Evolutionary conservation across 2,888 invertebrate genomes (phyloP).

Genomic region (Cryptocheilus praepositus): DNA sequence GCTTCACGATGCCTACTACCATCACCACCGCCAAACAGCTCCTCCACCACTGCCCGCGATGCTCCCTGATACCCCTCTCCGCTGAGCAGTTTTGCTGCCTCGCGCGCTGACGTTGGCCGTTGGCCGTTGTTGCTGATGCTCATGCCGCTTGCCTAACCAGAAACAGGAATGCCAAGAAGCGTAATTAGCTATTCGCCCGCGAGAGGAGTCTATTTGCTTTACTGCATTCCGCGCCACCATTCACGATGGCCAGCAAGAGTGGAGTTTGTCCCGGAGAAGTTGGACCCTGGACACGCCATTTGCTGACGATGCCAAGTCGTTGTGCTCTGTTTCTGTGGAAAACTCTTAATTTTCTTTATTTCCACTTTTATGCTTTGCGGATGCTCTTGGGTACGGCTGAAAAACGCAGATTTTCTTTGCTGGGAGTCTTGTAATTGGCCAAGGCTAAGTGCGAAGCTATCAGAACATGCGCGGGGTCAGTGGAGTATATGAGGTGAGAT

Average conservation of each 20-base stretch:
- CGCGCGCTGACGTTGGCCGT: constrained; percentile 3
- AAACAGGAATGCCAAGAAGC: constrained; percentile 73
- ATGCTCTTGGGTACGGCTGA: too few relatives aligned
- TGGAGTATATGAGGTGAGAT: too few relatives aligned
- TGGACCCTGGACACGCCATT: too few relatives aligned
- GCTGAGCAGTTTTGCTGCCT: background rate
- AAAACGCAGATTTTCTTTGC: too few relatives aligned
- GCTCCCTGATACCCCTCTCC: constrained; percentile 10
- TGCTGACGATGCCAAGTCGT: too few relatives aligned
- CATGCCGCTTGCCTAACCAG: constrained; percentile 66
- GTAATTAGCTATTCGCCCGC: constrained; percentile 72
- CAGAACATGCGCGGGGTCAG: too few relatives aligned
- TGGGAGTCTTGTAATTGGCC: too few relatives aligned
- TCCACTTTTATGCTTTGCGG: too few relatives aligned
- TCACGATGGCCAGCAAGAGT: constrained; percentile 44
- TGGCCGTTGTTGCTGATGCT: constrained; percentile 40
- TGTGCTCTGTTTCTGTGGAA: too few relatives aligned
- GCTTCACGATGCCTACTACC: background rate
- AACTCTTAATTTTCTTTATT: too few relatives aligned
- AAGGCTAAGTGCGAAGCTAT: too few relatives aligned
- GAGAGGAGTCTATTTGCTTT: constrained; percentile 67
- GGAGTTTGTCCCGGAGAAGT: too few relatives aligned
- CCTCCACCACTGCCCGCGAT: constrained; percentile 17
- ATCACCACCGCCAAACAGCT: constrained; percentile 12
- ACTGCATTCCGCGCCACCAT: constrained; percentile 67